A percentile compares a stretch with the other conserved stretches of the same genome.
Conservation (phyloP, 1,140 invertebrate species). For the Drosophila parabipectinata region DNA sequence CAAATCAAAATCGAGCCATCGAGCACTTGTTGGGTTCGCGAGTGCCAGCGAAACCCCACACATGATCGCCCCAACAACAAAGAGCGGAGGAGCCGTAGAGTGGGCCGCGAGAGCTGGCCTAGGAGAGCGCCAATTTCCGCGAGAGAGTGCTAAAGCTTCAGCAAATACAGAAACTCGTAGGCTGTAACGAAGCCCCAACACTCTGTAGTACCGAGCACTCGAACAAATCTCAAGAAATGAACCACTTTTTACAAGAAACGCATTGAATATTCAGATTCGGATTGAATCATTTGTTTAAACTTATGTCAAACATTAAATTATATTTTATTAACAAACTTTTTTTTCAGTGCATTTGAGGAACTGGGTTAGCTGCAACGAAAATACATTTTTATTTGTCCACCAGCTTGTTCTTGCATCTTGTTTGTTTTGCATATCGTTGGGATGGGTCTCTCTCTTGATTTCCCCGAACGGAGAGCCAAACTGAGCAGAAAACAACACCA, state of each 20-base stretch:
- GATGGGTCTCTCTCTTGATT: neutral
- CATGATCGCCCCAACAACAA: conserved; percentile 49
- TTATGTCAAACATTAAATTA: no score
- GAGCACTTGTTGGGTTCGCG: conserved; percentile 39
- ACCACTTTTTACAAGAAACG: neutral
- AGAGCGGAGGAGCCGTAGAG: conserved; percentile 6
- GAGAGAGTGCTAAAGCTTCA: conserved; percentile 65
- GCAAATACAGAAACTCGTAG: conserved; percentile 54
- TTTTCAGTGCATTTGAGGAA: conserved; percentile 1
- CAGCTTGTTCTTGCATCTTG: conserved; percentile 15
- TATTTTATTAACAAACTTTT: neutral
- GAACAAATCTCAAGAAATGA: no score
- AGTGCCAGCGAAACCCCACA: conserved; percentile 46
- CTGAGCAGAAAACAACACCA: neutral
- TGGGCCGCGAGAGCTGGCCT: conserved; percentile 7
- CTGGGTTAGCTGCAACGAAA: conserved; percentile 12
- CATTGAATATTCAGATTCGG: no score
- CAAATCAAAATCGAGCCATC: no score
- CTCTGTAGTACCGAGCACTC: conserved; percentile 20
- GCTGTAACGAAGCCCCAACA: conserved; percentile 55
- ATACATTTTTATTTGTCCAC: conserved; percentile 24
- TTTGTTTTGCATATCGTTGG: conserved; percentile 24
- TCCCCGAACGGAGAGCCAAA: neutral
- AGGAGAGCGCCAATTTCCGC: conserved; percentile 19
- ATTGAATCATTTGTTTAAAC: no score